phyloP scores from a whole-genome alignment of 1,140 invertebrate genomes.

The Lycorma delicatula region DNA sequence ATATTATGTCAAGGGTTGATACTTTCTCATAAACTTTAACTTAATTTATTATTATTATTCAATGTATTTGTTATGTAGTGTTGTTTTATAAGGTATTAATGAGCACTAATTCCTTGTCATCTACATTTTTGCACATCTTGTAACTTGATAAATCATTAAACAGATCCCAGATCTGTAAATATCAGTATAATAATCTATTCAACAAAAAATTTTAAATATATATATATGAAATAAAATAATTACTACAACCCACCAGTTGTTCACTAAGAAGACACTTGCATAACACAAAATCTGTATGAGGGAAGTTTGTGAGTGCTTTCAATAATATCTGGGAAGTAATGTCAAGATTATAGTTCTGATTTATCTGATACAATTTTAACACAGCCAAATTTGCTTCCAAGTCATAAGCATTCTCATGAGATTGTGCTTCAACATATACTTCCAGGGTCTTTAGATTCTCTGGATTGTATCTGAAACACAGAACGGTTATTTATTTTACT shows the following conservation, averaged over 20 bases:
- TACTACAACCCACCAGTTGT: constrained; percentile 65
- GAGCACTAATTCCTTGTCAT: background rate
- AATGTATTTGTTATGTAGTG: no score
- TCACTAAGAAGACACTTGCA: constrained; percentile 91
- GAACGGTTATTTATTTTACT: no score
- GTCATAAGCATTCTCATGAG: constrained; percentile 88
- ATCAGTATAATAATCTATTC: no score
- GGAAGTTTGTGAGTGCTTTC: constrained; percentile 92
- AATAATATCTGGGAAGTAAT: constrained; percentile 80
- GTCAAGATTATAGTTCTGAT: constrained; percentile 72
- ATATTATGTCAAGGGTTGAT: no score
- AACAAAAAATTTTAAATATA: constrained; percentile 5
- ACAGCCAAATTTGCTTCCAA: constrained; percentile 93
- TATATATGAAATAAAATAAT: background rate
- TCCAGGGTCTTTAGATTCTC: constrained; percentile 84
- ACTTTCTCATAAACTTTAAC: no score
- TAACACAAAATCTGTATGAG: constrained; percentile 92
- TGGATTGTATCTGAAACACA: constrained; percentile 76
- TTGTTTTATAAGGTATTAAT: no score
- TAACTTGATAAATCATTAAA: no score
- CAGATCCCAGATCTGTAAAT: no score
- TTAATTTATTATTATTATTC: no score
- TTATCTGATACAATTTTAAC: constrained; percentile 85
- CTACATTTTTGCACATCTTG: constrained; percentile 10
- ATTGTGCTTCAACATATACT: constrained; percentile 87